Base-by-base conservation (phyloP, 53 echinoderm and acorn worm species). In the Holothuria scabra region DNA sequence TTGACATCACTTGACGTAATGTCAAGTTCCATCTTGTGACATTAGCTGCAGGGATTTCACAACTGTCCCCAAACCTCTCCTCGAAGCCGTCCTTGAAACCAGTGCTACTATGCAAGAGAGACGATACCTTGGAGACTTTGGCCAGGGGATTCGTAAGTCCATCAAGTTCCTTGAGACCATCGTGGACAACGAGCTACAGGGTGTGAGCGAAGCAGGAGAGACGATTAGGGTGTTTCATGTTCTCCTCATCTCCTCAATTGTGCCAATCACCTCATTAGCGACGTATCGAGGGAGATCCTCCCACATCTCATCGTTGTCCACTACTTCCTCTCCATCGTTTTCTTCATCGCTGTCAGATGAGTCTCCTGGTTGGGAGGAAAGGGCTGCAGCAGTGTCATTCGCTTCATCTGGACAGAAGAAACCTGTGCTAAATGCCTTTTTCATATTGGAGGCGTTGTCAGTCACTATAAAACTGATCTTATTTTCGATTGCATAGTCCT, bases 361-460 rank as follows among this genome's bases (percentile, higher is more conserved):
- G 61, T 61, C 61, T 61, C 26, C 61, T 61, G 61, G 61, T 61
- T 61, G 61, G 61, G 13, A n/a, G 61, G 61, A 61, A 7, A 26
- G 61, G n/a, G n/a, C n/a, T n/a, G n/a, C n/a, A 61, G 61, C 61
- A 61, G 61, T 16, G 13, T n/a, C 61, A 61, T 61, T 16, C 13
- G 8, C 24, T 31, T 18, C 16, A 32, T 28, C 29, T 4, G 34
- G 8, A 31, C 68, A 12, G 28, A 68, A 31, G 49, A 74, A 74
- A n/a, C 49, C 5, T 20, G 49, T 24, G 28, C 46, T 84, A 58
- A 88, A 88, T n/a, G 84, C 88, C 8, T 57, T 60, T 19, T 83
- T 83, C 88, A 75, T 88, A 46, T 84, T 74, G 16, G 88, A 57
- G 6, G 88, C 88, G 25, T 88, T 83, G 76, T 84, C 88, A 1